These are phyloP conservation scores for Aselliscus stoliczkanus DNA, from an alignment of 2,797 vertebrate species.

Conservation along the genomic window DNA sequence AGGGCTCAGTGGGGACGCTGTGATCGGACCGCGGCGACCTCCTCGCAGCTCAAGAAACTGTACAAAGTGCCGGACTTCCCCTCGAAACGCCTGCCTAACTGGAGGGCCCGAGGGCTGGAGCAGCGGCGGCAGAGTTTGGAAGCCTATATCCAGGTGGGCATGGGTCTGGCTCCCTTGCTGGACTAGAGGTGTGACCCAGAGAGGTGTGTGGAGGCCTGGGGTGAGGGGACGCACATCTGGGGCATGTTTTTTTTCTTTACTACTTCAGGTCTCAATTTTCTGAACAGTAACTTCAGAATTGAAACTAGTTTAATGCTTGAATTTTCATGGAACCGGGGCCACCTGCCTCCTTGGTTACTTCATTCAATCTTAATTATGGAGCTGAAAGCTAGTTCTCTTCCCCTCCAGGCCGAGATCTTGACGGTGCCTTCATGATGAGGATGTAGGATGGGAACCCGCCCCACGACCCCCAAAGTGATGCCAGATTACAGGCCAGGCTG, in stretches of 20 bases:
- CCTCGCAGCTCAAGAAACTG: slow-evolving; percentile 89
- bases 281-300: background rate
- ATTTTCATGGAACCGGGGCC: background rate
- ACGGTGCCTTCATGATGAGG: background rate
- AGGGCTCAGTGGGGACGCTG: background rate
- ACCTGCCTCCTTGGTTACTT: background rate
- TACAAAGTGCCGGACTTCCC: slow-evolving; percentile 92
- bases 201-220: background rate
- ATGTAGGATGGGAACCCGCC: background rate
- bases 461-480: too few species aligned
- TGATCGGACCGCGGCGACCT: rapidly evolving
- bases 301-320: background rate
- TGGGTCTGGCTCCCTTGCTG: background rate
- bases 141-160: slow-evolving; percentile 87
- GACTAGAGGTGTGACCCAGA: background rate
- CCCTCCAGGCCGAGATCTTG: background rate
- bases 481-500: background rate
- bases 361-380: too few species aligned
- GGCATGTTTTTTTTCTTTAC: background rate
- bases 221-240: background rate
- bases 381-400: background rate
- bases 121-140: slow-evolving; percentile 93
- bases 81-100: slow-evolving; percentile 88
- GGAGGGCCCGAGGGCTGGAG: slow-evolving; percentile 89
- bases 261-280: background rate